These are phyloP conservation scores for Heliconius erato DNA, from an alignment of 2,888 invertebrate genomes.

Conservation along the genomic window DNA sequence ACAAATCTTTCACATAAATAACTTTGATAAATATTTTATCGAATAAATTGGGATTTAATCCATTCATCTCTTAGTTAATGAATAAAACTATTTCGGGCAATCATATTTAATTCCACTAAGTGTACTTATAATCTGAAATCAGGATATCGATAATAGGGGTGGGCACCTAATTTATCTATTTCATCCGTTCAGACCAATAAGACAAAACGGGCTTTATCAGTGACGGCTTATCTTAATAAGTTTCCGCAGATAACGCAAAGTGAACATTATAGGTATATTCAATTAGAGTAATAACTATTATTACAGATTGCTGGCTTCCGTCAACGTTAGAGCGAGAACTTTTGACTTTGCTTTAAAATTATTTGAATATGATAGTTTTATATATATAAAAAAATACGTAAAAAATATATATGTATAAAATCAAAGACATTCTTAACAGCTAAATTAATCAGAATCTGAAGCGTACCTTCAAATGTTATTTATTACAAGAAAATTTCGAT, in stretches of 20 bases:
- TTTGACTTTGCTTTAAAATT: background rate
- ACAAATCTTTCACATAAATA: conserved; percentile 1
- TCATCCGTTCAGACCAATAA: conserved; percentile 60
- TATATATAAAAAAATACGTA: no score
- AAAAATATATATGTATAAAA: no score
- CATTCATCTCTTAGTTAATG: conserved; percentile 24
- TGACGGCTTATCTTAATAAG: conserved; percentile 83
- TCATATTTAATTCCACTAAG: conserved; percentile 54
- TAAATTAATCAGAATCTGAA: no score
- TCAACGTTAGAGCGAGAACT: background rate
- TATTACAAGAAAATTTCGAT: no score
- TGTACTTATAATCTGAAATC: conserved; percentile 79
- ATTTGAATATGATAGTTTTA: no score
- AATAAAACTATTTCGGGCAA: conserved; percentile 33
- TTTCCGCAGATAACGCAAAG: conserved; percentile 74
- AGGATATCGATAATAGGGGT: conserved; percentile 70
- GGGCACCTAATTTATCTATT: conserved; percentile 72
- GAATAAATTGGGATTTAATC: conserved; percentile 12
- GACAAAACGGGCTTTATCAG: conserved; percentile 71
- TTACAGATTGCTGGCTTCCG: conserved; percentile 30
- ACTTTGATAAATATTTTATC: conserved; percentile 11
- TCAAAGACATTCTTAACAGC: no score
- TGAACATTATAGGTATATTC: conserved; percentile 45
- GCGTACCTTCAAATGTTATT: no score
- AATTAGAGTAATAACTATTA: conserved; percentile 42